Evolutionary conservation across 2,888 invertebrate species (phyloP).

Genomic region (Orgyia antiqua): DNA sequence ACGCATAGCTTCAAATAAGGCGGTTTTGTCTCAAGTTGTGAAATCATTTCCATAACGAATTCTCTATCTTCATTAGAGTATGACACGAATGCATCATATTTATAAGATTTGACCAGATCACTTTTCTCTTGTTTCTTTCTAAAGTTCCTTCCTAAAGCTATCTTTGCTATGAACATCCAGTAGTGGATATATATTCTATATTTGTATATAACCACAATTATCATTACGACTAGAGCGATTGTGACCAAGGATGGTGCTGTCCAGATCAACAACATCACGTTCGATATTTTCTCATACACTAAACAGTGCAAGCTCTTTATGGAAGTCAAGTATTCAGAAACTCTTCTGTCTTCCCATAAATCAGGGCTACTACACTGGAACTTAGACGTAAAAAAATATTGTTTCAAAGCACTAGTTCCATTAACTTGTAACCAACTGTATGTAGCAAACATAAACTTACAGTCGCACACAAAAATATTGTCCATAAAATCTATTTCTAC

Average conservation of each 20-base stretch:
- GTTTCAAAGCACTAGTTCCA: slow-evolving; percentile 42
- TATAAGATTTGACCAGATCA: slow-evolving; percentile 42
- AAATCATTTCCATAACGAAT: slow-evolving; percentile 79
- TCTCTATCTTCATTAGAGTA: slow-evolving; percentile 79
- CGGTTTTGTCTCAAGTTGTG: slow-evolving; percentile 77
- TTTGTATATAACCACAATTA: slow-evolving; percentile 45
- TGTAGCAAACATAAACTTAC: slow-evolving; percentile 60
- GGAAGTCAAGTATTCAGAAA: slow-evolving; percentile 58
- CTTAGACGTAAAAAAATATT: slow-evolving; percentile 49
- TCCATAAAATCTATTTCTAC: slow-evolving; percentile 63
- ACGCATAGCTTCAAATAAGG: slow-evolving; percentile 82
- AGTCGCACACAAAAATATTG: slow-evolving; percentile 78
- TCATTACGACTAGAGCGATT: slow-evolving; percentile 41
- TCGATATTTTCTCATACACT: slow-evolving; percentile 58
- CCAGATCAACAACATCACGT: slow-evolving; percentile 56
- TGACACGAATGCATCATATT: slow-evolving; percentile 80
- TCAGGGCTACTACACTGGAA: slow-evolving; percentile 66
- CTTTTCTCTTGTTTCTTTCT: slow-evolving; percentile 33
- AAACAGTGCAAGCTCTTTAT: slow-evolving; percentile 55
- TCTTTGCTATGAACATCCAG: slow-evolving; percentile 75
- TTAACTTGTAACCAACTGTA: slow-evolving; percentile 62
- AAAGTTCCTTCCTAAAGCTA: slow-evolving; percentile 65
- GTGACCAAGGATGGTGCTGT: slow-evolving; percentile 58
- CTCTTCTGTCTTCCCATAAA: slow-evolving; percentile 60
- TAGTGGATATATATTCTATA: slow-evolving; percentile 73